These are phyloP conservation scores for Holacanthus passer DNA, from an alignment of 2,113 vertebrate genomes.

Conservation along the genomic window DNA sequence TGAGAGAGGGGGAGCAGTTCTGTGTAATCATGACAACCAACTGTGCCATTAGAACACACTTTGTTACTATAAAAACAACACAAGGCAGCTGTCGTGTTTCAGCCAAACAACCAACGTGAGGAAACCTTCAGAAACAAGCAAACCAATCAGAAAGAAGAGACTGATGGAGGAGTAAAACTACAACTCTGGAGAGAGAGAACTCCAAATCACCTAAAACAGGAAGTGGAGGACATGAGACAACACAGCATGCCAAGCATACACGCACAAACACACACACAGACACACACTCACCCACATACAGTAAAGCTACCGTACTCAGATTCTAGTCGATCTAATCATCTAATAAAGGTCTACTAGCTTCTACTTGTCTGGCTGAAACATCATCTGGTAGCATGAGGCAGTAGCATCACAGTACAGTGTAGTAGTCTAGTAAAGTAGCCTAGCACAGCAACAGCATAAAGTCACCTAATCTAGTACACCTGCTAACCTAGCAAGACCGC, in stretches of 20 bases:
- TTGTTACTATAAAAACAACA: slow-evolving; percentile 63
- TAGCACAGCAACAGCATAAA: slow-evolving; percentile 24
- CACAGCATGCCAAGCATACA: slow-evolving; percentile 29
- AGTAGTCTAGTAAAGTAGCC: slow-evolving; percentile 4
- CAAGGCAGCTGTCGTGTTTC: slow-evolving; percentile 65
- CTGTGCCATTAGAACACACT: slow-evolving; percentile 74
- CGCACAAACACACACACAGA: slow-evolving; percentile 27
- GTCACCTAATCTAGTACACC: slow-evolving; percentile 11
- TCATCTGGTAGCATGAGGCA: slow-evolving; percentile 23
- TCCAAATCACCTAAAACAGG: slow-evolving; percentile 47
- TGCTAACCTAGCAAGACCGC: slow-evolving; percentile 10
- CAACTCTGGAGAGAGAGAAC: slow-evolving; percentile 29
- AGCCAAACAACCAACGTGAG: slow-evolving; percentile 68
- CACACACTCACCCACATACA: background rate
- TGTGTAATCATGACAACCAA: slow-evolving; percentile 76
- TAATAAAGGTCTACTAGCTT: background rate
- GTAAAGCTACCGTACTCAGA: background rate
- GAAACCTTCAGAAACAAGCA: slow-evolving; percentile 46
- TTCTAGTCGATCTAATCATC: background rate
- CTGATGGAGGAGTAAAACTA: slow-evolving; percentile 14
- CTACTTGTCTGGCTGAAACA: slow-evolving; percentile 66
- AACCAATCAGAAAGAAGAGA: slow-evolving; percentile 46
- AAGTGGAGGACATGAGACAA: slow-evolving; percentile 36
- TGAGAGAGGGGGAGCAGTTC: slow-evolving; percentile 26
- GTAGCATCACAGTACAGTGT: background rate